A percentile compares a stretch with the other conserved stretches of the same genome.
phyloP scores from a whole-genome alignment of 2,888 invertebrate genomes.

The Pammene aurita region DNA sequence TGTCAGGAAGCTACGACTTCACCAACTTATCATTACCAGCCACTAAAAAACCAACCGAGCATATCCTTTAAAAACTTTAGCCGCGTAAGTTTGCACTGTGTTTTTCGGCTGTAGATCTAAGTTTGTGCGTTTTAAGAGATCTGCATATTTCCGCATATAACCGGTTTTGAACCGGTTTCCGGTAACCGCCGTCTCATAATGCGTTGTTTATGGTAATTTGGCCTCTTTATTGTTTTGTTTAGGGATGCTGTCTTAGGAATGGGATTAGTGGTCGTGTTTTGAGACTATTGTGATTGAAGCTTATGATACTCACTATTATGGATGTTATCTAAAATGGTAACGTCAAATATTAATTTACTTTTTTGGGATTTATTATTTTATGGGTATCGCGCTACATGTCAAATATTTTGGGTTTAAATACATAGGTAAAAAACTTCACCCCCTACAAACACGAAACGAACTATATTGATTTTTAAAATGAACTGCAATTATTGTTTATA shows the following conservation, averaged over 20 bases:
- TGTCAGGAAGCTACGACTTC: conserved; percentile 66
- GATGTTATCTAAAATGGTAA: conserved; percentile 18
- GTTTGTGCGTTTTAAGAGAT: conserved; percentile 47
- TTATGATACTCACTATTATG: conserved; percentile 19
- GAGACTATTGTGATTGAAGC: conserved; percentile 24
- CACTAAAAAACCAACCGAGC: neutral
- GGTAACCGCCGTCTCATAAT: conserved; percentile 69
- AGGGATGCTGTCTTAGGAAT: conserved; percentile 66
- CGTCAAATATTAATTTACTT: neutral
- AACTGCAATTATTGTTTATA: too few species aligned
- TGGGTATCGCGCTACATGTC: too few species aligned
- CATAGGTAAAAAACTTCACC: too few species aligned
- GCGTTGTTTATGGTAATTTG: conserved; percentile 82
- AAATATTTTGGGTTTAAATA: too few species aligned
- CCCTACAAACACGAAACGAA: too few species aligned
- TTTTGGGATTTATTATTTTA: neutral
- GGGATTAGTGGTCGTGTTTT: conserved; percentile 70
- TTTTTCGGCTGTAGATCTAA: conserved; percentile 22
- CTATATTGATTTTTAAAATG: too few species aligned
- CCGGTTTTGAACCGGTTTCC: conserved; percentile 68
- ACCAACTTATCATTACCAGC: conserved; percentile 11
- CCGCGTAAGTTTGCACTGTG: neutral
- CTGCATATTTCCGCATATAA: conserved; percentile 70
- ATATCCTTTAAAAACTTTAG: neutral
- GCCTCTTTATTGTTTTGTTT: conserved; percentile 67